phyloP scores from a whole-genome alignment of 2,113 vertebrate species.

The Redunca redunca region DNA sequence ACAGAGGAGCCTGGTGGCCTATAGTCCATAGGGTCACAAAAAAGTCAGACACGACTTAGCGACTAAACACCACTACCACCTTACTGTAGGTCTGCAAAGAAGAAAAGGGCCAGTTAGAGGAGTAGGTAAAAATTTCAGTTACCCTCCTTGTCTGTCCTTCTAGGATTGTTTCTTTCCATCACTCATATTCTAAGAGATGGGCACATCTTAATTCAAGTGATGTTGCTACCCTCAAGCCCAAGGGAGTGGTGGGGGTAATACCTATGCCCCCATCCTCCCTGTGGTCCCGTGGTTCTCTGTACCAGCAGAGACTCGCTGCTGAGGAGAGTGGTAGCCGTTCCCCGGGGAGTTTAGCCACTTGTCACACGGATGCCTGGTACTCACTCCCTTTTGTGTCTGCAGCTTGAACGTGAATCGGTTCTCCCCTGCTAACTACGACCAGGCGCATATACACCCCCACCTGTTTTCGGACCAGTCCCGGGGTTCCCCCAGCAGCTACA shows the following conservation, averaged over 20 bases:
- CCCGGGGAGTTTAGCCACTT: not conserved
- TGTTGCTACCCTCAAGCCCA: not conserved
- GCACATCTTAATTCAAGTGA: not conserved
- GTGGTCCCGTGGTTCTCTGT: not conserved
- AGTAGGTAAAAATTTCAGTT: not conserved
- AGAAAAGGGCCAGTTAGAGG: not conserved
- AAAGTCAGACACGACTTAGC: not conserved
- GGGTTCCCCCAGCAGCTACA: slow-evolving; percentile 79
- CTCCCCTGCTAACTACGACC: slow-evolving; percentile 90
- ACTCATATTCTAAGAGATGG: not conserved
- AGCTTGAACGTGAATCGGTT: slow-evolving; percentile 91
- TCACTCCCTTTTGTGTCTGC: slow-evolving; percentile 61
- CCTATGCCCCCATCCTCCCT: accelerated
- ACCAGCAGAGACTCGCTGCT: not conserved
- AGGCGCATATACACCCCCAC: slow-evolving; percentile 92
- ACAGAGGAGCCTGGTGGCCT: not conserved
- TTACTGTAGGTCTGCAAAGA: not conserved
- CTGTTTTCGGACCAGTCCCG: slow-evolving; percentile 81
- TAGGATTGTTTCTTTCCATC: not conserved
- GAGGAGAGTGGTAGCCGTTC: not conserved
- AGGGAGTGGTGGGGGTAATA: not conserved
- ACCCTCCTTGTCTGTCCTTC: not conserved
- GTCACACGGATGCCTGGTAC: not conserved
- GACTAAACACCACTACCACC: not conserved
- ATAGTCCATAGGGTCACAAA: not conserved